Evolutionary conservation across 2,888 invertebrate genomes (phyloP), one percentile per base, ranked within the genome.

Genomic region (Oasisia sp.): DNA sequence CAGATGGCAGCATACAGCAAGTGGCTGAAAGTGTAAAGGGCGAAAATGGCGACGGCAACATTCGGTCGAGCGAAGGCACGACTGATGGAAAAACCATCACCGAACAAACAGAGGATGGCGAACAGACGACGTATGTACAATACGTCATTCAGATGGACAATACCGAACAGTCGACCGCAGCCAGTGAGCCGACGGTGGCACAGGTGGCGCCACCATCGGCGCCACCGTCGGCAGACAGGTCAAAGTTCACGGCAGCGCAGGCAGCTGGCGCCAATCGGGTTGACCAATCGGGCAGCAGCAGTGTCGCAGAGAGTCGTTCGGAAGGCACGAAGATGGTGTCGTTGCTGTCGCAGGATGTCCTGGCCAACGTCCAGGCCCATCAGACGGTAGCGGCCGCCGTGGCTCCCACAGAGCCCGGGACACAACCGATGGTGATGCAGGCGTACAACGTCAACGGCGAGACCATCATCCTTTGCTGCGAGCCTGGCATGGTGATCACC

Each of bases 1-100:
- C 91, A 12, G 91, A 91, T 45, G 91, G 91, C 56, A 50, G 50
- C 45, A 91, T 91, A 3, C 91, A 91, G 91, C 50, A 44, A 7
- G 32, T 91, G 32, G 56, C 19, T 91, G 74, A 74, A 74, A 74
- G 74, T 74, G 74, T 74, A 74, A 19, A 74, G 74, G n/a, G 14
- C 27, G 74, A 74, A 74, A 74, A 74, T 74, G 74, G 74, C 27
- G 74, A 74, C 7, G 27, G 27, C 7, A 7, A n/a, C n/a, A 27
- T n/a, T 74, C 74, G 7, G n/a, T 74, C 27, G 74, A 74, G n/a
- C n/a, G 74, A 74, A 5, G 74, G 74, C 7, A 7, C 14, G n/a
- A 27, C 74, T 14, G 74, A 74, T 27, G 74, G 74, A 7, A 74
- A 74, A 27, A 74, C 74, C 14, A 27, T 74, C 7, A 19, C 27